Percentiles rank a stretch among this genome's conserved stretches.
phyloP scores from a whole-genome alignment of 2,797 vertebrate genomes.

The Acrocephalus scirpaceus region DNA sequence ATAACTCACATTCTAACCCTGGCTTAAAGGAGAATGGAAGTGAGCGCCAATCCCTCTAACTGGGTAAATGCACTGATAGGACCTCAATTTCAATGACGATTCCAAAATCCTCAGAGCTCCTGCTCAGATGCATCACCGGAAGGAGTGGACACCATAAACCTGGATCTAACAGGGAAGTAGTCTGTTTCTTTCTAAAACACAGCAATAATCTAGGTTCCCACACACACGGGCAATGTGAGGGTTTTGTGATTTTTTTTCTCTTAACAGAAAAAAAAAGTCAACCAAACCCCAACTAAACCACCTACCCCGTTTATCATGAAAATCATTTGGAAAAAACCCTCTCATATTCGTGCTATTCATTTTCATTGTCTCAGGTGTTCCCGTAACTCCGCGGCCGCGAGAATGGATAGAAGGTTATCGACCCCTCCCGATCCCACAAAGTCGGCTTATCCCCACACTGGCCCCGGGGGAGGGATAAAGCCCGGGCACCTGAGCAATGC shows the following conservation, averaged over 20 bases:
- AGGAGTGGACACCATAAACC: not conserved
- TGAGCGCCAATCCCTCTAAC: accelerated
- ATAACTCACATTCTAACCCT: not conserved
- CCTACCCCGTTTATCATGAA: not conserved
- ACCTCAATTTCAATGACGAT: not conserved
- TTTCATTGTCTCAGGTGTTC: not conserved
- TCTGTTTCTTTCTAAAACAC: not conserved
- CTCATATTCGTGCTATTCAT: not conserved
- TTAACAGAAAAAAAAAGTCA: not conserved
- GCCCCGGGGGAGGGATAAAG: not conserved
- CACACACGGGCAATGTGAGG: accelerated
- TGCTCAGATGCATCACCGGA: not conserved
- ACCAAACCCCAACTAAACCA: not conserved
- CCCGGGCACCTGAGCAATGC: not conserved
- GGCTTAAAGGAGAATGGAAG: not conserved
- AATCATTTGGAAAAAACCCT: accelerated
- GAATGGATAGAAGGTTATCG: not conserved
- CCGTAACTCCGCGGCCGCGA: accelerated
- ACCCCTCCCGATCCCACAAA: not conserved
- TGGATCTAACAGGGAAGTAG: accelerated
- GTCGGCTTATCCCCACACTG: not conserved
- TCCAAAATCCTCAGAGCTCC: not conserved
- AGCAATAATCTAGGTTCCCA: not conserved
- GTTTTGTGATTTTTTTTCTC: not conserved
- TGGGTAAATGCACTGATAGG: not conserved